A percentile compares a stretch with the other conserved stretches of the same genome.
Evolutionary conservation across 1,140 invertebrate genomes (phyloP).

Genomic region (Maniola jurtina): DNA sequence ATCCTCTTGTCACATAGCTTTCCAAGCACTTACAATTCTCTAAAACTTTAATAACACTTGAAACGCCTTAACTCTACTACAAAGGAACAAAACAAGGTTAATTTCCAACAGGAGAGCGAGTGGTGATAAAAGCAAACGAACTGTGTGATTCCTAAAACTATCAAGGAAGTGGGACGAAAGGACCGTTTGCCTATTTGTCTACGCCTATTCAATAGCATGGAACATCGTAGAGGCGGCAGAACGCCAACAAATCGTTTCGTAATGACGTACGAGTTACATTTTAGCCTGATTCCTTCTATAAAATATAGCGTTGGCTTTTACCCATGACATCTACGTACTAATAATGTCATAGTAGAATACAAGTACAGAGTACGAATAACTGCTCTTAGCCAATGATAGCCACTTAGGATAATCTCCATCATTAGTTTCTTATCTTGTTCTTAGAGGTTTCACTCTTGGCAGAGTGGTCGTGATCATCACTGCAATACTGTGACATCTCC

Average conservation of each 20-base stretch:
- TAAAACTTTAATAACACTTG: background rate
- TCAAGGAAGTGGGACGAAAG: conserved; percentile 31
- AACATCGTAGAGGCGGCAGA: conserved; percentile 14
- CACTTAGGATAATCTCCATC: too few relatives aligned
- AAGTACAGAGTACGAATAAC: too few relatives aligned
- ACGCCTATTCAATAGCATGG: conserved; percentile 10
- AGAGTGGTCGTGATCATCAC: too few relatives aligned
- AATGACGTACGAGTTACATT: conserved; percentile 11
- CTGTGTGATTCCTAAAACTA: conserved; percentile 40
- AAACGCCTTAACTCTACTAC: background rate
- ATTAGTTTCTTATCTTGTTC: too few relatives aligned
- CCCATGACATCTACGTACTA: too few relatives aligned
- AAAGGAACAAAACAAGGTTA: conserved; percentile 17
- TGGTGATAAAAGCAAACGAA: conserved; percentile 30
- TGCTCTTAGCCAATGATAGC: too few relatives aligned
- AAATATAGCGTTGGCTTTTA: too few relatives aligned
- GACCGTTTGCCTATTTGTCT: conserved; percentile 37
- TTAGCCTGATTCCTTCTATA: background rate
- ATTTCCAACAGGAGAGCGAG: conserved; percentile 23
- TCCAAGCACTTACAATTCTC: too few relatives aligned
- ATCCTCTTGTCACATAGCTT: too few relatives aligned
- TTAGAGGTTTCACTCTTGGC: too few relatives aligned
- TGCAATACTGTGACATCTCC: too few relatives aligned
- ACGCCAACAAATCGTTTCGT: conserved; percentile 11
- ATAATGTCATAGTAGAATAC: too few relatives aligned